A percentile compares a stretch with the other conserved stretches of the same genome.
phyloP scores from a whole-genome alignment of 1,140 invertebrate genomes.

The Sitodiplosis mosellana region DNA sequence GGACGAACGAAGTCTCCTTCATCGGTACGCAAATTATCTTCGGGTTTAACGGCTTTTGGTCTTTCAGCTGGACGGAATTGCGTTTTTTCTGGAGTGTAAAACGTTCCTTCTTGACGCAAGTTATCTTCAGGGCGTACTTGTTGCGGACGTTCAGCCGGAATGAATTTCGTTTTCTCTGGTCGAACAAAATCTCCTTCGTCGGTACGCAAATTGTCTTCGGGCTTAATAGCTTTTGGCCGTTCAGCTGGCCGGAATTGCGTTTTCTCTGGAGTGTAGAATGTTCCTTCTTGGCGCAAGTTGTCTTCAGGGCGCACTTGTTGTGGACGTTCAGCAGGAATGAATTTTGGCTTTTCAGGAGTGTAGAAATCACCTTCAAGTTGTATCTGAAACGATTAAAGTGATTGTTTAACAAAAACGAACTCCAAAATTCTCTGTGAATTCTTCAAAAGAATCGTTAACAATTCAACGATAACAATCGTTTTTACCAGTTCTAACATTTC shows the following conservation, averaged over 20 bases:
- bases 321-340: too few relatives aligned
- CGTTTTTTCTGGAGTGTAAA: slow-evolving; percentile 27
- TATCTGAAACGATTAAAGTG: too few relatives aligned
- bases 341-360: too few relatives aligned
- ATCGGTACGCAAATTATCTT: slow-evolving; percentile 38
- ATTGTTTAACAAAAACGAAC: too few relatives aligned
- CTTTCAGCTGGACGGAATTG: slow-evolving; percentile 25
- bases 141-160: slow-evolving; percentile 12
- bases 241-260: slow-evolving; percentile 29
- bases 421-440: too few relatives aligned
- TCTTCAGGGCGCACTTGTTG: too few relatives aligned
- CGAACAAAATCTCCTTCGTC: slow-evolving; percentile 35
- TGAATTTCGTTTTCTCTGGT: slow-evolving; percentile 17
- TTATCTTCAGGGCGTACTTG: slow-evolving; percentile 32
- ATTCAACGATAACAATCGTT: too few relatives aligned
- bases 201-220: slow-evolving; percentile 37
- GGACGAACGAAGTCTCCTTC: slow-evolving; percentile 35
- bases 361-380: too few relatives aligned
- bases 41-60: slow-evolving; percentile 29
- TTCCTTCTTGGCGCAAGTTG: too few relatives aligned
- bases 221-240: slow-evolving; percentile 30
- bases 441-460: too few relatives aligned
- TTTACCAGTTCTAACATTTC: too few relatives aligned
- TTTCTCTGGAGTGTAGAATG: slow-evolving; percentile 6
- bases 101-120: slow-evolving; percentile 36